Evolutionary conservation across 2,113 vertebrate species (phyloP), one percentile per base, ranked within the genome.

Genomic region (Mesitornis unicolor): DNA sequence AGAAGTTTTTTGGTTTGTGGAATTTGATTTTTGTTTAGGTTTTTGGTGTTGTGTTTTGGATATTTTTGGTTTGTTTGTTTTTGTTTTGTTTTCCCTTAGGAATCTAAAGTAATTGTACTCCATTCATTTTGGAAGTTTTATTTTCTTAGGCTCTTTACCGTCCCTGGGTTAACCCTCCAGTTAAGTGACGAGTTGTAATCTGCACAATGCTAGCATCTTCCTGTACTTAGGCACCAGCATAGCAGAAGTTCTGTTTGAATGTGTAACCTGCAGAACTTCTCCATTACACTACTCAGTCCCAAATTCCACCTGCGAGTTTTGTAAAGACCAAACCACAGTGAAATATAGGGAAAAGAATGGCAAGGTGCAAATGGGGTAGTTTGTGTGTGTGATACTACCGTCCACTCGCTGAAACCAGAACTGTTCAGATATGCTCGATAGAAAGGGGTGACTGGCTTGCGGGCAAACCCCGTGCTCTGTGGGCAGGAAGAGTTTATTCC

Each of bases 291-390:
- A 8, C 26, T 87, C 33, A 33, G n/a, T 36, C 57, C 25, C 15
- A 61, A 26, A 24, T 57, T 43, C 22, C 6, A 4, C 2, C 0
- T 11, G 16, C 1, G 5, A 26, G 36, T 64, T 16, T 12, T 75
- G 12, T 16, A 51, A 82, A 61, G 48, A 69, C 19, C 50, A 61
- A 92, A 77, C 16, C 25, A 4, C 29, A 24, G 16, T 3, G 6
- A 65, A 87, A 67, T 29, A 56, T 38, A 43, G 25, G n/a, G n/a
- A n/a, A n/a, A n/a, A n/a, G n/a, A n/a, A n/a, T n/a, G n/a, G 7
- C 45, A 78, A 79, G 40, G 59, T 61, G 18, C n/a, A 28, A 59
- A 67, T 11, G n/a, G 63, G 10, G 22, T 80, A 13, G 16, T 77
- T 54, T 31, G 15, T 13, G 33, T 65, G 24, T 80, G 36, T 73